Evolutionary conservation across 2,797 vertebrate genomes (phyloP).

Genomic region (Eospalax fontanierii): DNA sequence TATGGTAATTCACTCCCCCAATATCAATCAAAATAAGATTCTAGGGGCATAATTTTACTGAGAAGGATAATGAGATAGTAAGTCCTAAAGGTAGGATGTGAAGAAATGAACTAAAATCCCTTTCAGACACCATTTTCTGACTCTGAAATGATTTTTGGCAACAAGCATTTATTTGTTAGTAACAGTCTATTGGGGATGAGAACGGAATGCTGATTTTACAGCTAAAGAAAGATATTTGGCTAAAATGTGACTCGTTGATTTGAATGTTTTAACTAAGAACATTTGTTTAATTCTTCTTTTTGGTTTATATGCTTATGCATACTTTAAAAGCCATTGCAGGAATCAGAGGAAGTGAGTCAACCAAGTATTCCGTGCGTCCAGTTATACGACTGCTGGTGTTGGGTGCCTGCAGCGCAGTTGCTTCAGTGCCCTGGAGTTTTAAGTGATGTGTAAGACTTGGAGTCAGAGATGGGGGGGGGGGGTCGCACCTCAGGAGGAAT

Average conservation of each 20-base stretch:
- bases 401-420: background rate
- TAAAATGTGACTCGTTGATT: conserved; percentile 48
- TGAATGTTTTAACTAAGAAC: conserved; percentile 35
- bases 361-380: conserved; percentile 47
- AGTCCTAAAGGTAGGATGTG: conserved; percentile 49
- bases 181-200: background rate
- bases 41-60: conserved; percentile 33
- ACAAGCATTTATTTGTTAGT: conserved; percentile 49
- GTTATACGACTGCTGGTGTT: conserved; percentile 21
- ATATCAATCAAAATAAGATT: conserved; percentile 64
- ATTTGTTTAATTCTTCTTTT: conserved; percentile 66
- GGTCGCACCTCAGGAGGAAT: too few species aligned
- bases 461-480: too few species aligned
- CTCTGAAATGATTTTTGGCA: conserved; percentile 48
- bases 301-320: conserved; percentile 41
- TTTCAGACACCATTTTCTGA: conserved; percentile 54
- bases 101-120: conserved; percentile 52
- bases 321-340: conserved; percentile 21
- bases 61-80: conserved; percentile 55
- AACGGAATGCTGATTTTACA: conserved; percentile 52
- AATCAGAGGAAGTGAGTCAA: conserved; percentile 37
- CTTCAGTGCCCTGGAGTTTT: conserved; percentile 9
- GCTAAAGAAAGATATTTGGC: conserved; percentile 44
- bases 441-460: background rate
- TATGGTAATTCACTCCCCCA: conserved; percentile 15